These are phyloP conservation scores for Dyspetes luteomarginatus DNA, from an alignment of 2,888 invertebrate species.

Conservation along the genomic window DNA sequence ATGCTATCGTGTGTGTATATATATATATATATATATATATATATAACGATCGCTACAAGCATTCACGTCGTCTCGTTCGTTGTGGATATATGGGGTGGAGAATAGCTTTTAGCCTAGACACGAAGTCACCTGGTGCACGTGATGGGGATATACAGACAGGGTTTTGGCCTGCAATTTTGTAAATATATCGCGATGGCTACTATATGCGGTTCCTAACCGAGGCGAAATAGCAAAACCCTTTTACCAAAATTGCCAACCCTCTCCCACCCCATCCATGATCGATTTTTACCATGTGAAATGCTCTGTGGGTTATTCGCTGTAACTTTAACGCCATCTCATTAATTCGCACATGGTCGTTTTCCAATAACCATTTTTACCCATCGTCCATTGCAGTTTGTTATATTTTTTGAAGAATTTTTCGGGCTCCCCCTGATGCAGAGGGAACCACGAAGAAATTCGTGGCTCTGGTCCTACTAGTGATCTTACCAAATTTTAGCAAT, in stretches of 20 bases:
- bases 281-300: not conserved
- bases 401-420: too few species aligned
- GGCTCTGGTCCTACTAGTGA: too few species aligned
- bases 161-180: too few species aligned
- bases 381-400: too few species aligned
- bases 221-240: constrained; percentile 80
- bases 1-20: constrained; percentile 2
- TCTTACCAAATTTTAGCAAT: too few species aligned
- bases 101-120: constrained; percentile 79
- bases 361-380: too few species aligned
- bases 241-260: constrained; percentile 80
- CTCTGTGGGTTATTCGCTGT: constrained; percentile 13
- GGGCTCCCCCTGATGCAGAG: too few species aligned
- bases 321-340: constrained; percentile 25
- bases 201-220: constrained; percentile 44
- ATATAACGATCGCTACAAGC: not conserved
- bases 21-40: too few species aligned
- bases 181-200: not conserved
- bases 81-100: constrained; percentile 76
- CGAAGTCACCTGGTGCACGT: constrained; percentile 79
- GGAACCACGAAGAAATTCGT: too few species aligned
- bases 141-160: not conserved
- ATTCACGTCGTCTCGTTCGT: constrained; percentile 44
- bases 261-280: not conserved
- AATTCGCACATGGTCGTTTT: too few species aligned